These are phyloP conservation scores for Ammodytes dubius DNA, from an alignment of 2,113 vertebrate species.

Conservation along the genomic window DNA sequence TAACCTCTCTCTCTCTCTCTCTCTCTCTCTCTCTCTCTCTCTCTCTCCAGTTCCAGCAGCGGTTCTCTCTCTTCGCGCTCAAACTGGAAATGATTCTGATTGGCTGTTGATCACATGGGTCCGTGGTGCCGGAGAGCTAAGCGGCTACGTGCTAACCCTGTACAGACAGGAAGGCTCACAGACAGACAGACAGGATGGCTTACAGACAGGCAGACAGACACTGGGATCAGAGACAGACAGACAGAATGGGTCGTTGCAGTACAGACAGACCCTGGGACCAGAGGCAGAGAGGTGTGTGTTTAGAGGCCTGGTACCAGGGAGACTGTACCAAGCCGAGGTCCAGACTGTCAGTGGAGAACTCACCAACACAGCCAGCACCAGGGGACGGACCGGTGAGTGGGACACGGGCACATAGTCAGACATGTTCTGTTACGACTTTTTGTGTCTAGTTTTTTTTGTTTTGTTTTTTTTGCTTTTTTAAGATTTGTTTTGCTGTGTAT, in stretches of 20 bases:
- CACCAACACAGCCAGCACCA: slow-evolving; percentile 82
- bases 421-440: too few species aligned
- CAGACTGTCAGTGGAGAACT: slow-evolving; percentile 91
- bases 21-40: too few species aligned
- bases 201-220: slow-evolving; percentile 27
- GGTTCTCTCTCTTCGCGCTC: slow-evolving; percentile 86
- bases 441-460: too few species aligned
- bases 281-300: slow-evolving; percentile 84
- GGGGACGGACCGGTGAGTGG: slow-evolving; percentile 90
- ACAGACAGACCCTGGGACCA: slow-evolving; percentile 64
- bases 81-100: slow-evolving; percentile 87
- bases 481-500: too few species aligned
- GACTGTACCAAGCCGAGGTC: slow-evolving; percentile 88
- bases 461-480: too few species aligned
- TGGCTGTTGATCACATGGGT: slow-evolving; percentile 90
- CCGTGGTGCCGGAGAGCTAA: slow-evolving; percentile 88
- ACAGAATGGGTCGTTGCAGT: too few species aligned
- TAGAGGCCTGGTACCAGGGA: slow-evolving; percentile 88
- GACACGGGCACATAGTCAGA: too few species aligned
- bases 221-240: slow-evolving; percentile 72
- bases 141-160: slow-evolving; percentile 90
- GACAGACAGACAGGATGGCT: slow-evolving; percentile 69
- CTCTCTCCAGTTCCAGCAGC: slow-evolving; percentile 88
- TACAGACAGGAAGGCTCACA: slow-evolving; percentile 88
- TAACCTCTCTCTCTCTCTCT: too few species aligned